A percentile compares a stretch with the other conserved stretches of the same genome.
These are phyloP conservation scores for Ciconia maguari DNA, from an alignment of 2,113 vertebrate species.

Conservation along the genomic window DNA sequence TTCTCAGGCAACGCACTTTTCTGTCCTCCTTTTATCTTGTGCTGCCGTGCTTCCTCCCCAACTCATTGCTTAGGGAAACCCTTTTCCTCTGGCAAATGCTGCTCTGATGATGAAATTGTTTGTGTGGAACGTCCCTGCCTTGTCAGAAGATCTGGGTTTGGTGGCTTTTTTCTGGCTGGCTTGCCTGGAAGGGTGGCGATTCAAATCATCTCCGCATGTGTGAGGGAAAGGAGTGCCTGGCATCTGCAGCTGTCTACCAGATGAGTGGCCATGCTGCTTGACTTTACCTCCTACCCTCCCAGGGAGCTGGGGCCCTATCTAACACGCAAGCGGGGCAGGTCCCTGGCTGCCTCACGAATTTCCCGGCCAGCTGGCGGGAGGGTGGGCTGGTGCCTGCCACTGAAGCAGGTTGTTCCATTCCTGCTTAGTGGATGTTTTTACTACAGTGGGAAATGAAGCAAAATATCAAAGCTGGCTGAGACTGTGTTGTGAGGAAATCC, in stretches of 20 bases:
- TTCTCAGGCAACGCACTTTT: not conserved
- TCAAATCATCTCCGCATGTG: rapidly evolving
- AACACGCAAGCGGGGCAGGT: not conserved
- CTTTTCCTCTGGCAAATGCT: not conserved
- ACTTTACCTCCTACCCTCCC: not conserved
- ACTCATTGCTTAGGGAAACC: not conserved
- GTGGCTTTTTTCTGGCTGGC: not conserved
- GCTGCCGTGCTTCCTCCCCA: not conserved
- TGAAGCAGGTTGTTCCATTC: not conserved
- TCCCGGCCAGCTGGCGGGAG: not conserved
- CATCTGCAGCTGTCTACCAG: not conserved
- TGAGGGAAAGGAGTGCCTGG: not conserved
- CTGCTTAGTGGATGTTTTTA: not conserved
- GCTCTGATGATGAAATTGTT: not conserved
- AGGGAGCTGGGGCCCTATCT: not conserved
- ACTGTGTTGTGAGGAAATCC: slow-evolving; percentile 22
- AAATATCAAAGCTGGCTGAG: not conserved
- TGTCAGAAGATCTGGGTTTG: not conserved
- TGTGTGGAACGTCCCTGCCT: not conserved
- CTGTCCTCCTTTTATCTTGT: not conserved
- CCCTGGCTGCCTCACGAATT: not conserved
- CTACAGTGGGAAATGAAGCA: not conserved
- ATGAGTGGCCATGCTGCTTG: not conserved
- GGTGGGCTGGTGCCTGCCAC: not conserved
- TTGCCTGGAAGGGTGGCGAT: not conserved